Percentiles rank a stretch among this genome's conserved stretches.
Evolutionary conservation across 1,140 invertebrate species (phyloP).

Genomic region (Trissolcus basalis): DNA sequence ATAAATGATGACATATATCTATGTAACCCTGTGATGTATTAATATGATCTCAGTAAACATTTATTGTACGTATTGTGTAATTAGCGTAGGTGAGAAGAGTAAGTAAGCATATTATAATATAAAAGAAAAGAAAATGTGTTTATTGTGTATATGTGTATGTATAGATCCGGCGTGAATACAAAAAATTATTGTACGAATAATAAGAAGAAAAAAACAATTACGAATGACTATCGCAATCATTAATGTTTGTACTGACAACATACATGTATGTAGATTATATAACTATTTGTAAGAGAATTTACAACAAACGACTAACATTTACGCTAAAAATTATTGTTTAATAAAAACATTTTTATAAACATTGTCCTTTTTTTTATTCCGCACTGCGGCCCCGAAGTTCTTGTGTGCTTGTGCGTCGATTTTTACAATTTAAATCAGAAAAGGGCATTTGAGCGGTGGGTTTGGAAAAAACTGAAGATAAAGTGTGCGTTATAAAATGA

Average conservation of each 20-base stretch:
- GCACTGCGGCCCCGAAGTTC: too few species aligned
- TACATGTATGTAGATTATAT: slow-evolving; percentile 62
- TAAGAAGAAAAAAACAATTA: slow-evolving; percentile 32
- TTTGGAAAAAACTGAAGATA: too few species aligned
- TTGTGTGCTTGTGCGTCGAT: too few species aligned
- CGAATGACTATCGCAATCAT: slow-evolving; percentile 62
- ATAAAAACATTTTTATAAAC: slow-evolving; percentile 69
- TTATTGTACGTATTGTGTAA: slow-evolving; percentile 72
- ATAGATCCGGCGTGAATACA: slow-evolving; percentile 34
- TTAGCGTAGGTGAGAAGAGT: slow-evolving; percentile 66
- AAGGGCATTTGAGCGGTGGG: too few species aligned
- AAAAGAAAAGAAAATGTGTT: slow-evolving; percentile 41
- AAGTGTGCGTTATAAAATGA: too few species aligned
- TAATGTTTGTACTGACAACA: slow-evolving; percentile 68
- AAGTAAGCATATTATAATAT: slow-evolving; percentile 56
- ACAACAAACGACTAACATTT: slow-evolving; percentile 71
- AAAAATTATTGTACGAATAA: slow-evolving; percentile 29
- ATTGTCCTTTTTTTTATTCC: too few species aligned
- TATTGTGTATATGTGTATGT: slow-evolving; percentile 54
- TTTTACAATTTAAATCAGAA: too few species aligned
- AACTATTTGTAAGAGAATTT: slow-evolving; percentile 73
- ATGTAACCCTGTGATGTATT: slow-evolving; percentile 78
- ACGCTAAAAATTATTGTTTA: slow-evolving; percentile 73
- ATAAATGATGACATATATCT: slow-evolving; percentile 67
- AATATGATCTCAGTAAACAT: slow-evolving; percentile 77